Percentiles rank a stretch among this genome's conserved stretches.
phyloP scores from a whole-genome alignment of 2,888 invertebrate genomes.

The Phaedon cochleariae region DNA sequence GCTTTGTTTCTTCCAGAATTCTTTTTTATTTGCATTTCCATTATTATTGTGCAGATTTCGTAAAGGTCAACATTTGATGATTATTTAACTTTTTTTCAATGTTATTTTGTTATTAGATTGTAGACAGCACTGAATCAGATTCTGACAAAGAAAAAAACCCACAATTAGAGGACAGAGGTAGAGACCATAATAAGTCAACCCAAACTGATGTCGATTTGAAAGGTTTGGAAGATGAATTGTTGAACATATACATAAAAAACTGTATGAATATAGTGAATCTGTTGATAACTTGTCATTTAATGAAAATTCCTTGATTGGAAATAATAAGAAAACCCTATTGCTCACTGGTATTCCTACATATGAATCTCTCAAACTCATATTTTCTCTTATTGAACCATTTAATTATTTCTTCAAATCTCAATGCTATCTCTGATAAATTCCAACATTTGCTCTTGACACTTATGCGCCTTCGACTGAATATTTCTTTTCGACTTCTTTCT shows the following conservation, averaged over 20 bases:
- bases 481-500: not conserved
- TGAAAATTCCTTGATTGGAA: not conserved
- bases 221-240: not conserved
- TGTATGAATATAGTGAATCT: too few relatives aligned
- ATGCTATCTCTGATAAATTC: not conserved
- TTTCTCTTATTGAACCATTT: not conserved
- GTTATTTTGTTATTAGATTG: not conserved
- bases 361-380: not conserved
- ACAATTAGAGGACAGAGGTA: not conserved
- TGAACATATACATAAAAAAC: not conserved
- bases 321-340: not conserved
- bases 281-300: too few relatives aligned
- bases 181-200: not conserved
- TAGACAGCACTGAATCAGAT: not conserved
- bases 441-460: not conserved
- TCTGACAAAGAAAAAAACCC: not conserved
- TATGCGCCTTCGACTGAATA: not conserved
- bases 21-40: too few relatives aligned
- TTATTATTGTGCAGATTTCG: too few relatives aligned
- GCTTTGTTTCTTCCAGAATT: not conserved
- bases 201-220: not conserved
- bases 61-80: not conserved
- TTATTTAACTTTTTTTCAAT: not conserved
- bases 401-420: not conserved
- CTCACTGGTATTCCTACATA: constrained; percentile 1